Base-by-base conservation (phyloP, 2,888 invertebrate species). In the Dexiosoma caninum region DNA sequence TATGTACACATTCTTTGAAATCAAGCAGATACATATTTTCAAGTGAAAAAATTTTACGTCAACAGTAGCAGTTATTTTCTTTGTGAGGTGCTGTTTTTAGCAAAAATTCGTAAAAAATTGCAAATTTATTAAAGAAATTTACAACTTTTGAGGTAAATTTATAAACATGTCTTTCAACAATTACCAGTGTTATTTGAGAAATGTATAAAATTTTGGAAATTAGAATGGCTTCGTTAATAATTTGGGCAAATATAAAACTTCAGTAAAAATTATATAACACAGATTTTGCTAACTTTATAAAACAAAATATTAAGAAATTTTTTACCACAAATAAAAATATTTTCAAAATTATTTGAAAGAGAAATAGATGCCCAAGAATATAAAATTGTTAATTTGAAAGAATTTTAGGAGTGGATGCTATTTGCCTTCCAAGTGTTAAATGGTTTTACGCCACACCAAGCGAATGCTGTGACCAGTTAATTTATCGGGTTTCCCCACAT, bases 121-220 rank as follows among this genome's bases (percentile, higher is more conserved):
- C 89, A 89, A 87, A 88, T 88, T 84, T 88, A 86, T 88, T 89
- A 84, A 89, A 88, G 84, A 88, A 88, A 88, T 86, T 89, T 83
- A 88, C 87, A 84, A 88, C 85, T 87, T 88, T 89, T 86, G 89
- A 88, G 89, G 88, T 89, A 85, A 88, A 71, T 72, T 70, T 46
- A 66, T n/a, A 0, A 32, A 27, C 27, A 66, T 82, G 83, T 40
- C 51, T 9, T 0, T 12, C 32, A 62, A 59, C 5, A 49, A 23
- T n/a, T 19, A 6, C 2, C 6, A 30, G 7, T n/a, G 16, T 27
- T 19, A 4, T 30, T n/a, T 66, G 9, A 8, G 19, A 44, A 8
- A 2, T 9, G 3, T 6, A 55, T 16, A 40, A 64, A 70, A 57
- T 16, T 37, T 21, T 23, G 7, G 6, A 21, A n/a, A 40, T 42